Evolutionary conservation across 2,888 invertebrate genomes (phyloP).

Genomic region (Calephelis perditalis): DNA sequence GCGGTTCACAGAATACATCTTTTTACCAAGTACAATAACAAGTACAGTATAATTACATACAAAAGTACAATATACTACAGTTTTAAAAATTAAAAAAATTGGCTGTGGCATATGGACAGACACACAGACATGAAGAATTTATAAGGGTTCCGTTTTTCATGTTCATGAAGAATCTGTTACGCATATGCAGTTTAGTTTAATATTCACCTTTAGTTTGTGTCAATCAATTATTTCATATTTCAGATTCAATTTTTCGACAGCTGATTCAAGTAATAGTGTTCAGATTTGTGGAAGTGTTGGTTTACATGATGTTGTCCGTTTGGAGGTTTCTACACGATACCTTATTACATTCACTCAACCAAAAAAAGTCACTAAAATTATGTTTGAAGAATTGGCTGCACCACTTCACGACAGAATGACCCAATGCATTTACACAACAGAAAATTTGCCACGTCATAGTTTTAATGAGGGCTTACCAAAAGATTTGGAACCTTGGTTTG

Average conservation of each 20-base stretch:
- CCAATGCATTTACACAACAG: slow-evolving; percentile 87
- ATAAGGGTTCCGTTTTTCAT: too few species aligned
- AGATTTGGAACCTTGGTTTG: slow-evolving; percentile 84
- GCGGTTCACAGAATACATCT: too few species aligned
- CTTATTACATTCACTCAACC: slow-evolving; percentile 72
- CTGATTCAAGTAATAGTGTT: slow-evolving; percentile 97
- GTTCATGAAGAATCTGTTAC: too few species aligned
- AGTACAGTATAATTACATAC: too few species aligned
- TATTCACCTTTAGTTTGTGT: too few species aligned
- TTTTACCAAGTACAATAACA: too few species aligned
- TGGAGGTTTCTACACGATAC: slow-evolving; percentile 91
- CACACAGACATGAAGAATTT: too few species aligned
- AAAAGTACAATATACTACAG: too few species aligned
- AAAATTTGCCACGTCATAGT: slow-evolving; percentile 80
- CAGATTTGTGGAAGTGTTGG: slow-evolving; percentile 94
- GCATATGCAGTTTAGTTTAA: too few species aligned
- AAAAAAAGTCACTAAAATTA: slow-evolving; percentile 49
- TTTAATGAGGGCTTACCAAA: slow-evolving; percentile 83
- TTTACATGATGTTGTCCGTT: slow-evolving; percentile 83
- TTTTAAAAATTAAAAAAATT: too few species aligned
- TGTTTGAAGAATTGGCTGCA: slow-evolving; percentile 72
- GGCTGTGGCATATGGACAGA: too few species aligned
- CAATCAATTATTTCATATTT: slow-evolving; percentile 25
- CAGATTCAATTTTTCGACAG: slow-evolving; percentile 95
- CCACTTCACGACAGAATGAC: slow-evolving; percentile 96